These are phyloP conservation scores for Agonopterix arenella DNA, from an alignment of 2,888 invertebrate species.

Conservation along the genomic window DNA sequence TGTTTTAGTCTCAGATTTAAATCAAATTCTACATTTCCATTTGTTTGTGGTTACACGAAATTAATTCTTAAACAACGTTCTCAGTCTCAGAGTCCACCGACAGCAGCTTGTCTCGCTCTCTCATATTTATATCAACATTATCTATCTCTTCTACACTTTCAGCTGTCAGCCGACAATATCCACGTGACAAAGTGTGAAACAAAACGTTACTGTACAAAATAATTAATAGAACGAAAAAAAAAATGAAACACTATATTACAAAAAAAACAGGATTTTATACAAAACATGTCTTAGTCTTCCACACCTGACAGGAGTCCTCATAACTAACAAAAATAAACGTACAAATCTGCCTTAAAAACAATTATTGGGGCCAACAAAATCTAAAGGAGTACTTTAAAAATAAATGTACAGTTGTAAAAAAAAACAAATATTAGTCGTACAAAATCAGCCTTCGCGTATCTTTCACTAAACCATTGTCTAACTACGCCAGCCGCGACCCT, in stretches of 20 bases:
- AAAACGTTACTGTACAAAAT: constrained; percentile 59
- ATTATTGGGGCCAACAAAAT: constrained; percentile 1
- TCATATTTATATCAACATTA: constrained; percentile 5
- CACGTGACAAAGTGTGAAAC: constrained; percentile 43
- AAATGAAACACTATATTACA: constrained; percentile 56
- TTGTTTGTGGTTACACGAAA: background rate
- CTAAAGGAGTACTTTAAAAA: constrained; percentile 14
- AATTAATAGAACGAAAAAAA: constrained; percentile 39
- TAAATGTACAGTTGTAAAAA: constrained; percentile 12
- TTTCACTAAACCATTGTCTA: constrained; percentile 45
- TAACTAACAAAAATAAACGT: background rate
- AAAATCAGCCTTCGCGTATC: constrained; percentile 64
- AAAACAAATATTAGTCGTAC: constrained; percentile 36
- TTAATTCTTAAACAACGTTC: background rate
- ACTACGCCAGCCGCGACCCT: constrained; percentile 11
- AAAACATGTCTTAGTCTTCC: constrained; percentile 27
- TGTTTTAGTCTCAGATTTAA: no score
- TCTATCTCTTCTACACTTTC: background rate
- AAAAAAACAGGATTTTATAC: constrained; percentile 45
- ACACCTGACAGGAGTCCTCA: constrained; percentile 12
- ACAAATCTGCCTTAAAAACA: background rate
- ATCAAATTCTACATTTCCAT: no score
- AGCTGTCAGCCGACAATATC: constrained; percentile 9
- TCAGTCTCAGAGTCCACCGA: constrained; percentile 5
- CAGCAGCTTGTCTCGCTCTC: constrained; percentile 10